Evolutionary conservation across 2,888 invertebrate genomes (phyloP).

Genomic region (Zhuqinia jingwanae): DNA sequence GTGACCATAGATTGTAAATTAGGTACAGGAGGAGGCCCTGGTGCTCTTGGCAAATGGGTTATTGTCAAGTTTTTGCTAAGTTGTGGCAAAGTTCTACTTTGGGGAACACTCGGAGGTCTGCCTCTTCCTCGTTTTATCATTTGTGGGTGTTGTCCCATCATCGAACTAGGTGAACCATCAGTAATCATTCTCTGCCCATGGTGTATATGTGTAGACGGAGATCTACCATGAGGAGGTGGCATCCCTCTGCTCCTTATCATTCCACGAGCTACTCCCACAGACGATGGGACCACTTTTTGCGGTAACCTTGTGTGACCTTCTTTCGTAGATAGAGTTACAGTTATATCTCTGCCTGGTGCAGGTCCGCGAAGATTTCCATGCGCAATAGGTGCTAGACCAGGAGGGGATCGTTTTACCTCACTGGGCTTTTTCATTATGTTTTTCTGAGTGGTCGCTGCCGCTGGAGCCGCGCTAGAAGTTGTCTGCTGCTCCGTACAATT

Average conservation of each 20-base stretch:
- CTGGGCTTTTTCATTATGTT: background rate
- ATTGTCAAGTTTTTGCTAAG: constrained; percentile 74
- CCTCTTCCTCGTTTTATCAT: constrained; percentile 71
- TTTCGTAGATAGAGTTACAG: constrained; percentile 4
- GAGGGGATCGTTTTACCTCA: constrained; percentile 55
- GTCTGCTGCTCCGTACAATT: constrained; percentile 6
- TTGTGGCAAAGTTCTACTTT: constrained; percentile 63
- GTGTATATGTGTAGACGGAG: constrained; percentile 23
- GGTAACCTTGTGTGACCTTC: constrained; percentile 40
- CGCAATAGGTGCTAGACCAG: constrained; percentile 49
- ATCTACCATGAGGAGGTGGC: constrained; percentile 22
- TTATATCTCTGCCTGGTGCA: constrained; percentile 17
- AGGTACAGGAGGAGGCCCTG: constrained; percentile 71
- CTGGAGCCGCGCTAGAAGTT: background rate
- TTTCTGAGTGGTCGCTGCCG: constrained; percentile 19
- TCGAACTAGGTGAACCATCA: background rate
- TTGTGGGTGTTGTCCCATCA: background rate
- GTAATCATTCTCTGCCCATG: constrained; percentile 38
- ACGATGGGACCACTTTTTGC: constrained; percentile 35
- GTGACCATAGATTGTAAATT: constrained; percentile 73
- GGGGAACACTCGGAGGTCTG: constrained; percentile 56
- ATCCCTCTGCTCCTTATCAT: constrained; percentile 47
- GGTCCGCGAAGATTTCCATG: constrained; percentile 20
- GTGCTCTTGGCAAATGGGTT: constrained; percentile 72
- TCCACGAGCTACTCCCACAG: constrained; percentile 33